These are phyloP conservation scores for Sitobion miscanthi DNA, from an alignment of 1,140 invertebrate genomes.

Conservation along the genomic window DNA sequence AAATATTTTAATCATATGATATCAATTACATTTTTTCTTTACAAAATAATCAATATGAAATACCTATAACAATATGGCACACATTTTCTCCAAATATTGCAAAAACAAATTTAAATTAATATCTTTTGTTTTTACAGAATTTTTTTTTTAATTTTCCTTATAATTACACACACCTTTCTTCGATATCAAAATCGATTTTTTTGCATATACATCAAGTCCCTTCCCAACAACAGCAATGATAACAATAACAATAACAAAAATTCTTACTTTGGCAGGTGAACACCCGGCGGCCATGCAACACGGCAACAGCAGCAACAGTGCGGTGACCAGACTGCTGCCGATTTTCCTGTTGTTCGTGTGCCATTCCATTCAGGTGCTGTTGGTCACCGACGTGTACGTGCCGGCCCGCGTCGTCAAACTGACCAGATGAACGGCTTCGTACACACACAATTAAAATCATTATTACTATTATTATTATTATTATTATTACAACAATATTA, in stretches of 20 bases:
- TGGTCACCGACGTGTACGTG: conserved; percentile 32
- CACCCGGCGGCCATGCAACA: conserved; percentile 87
- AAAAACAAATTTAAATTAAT: background rate
- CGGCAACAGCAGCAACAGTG: conserved; percentile 65
- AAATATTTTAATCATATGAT: too few species aligned
- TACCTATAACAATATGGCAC: too few species aligned
- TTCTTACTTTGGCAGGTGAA: conserved; percentile 70
- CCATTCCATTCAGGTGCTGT: conserved; percentile 56
- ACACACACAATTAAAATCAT: background rate
- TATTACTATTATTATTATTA: background rate
- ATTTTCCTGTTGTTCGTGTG: conserved; percentile 58
- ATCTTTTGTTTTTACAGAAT: too few species aligned
- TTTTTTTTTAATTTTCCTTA: too few species aligned
- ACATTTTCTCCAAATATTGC: too few species aligned
- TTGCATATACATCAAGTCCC: too few species aligned
- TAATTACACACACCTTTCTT: too few species aligned
- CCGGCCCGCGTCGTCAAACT: background rate
- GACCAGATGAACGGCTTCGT: conserved; percentile 15
- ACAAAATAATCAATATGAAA: too few species aligned
- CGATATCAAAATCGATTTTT: too few species aligned
- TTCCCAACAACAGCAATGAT: too few species aligned
- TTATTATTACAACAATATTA: background rate
- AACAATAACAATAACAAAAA: too few species aligned
- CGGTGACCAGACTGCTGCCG: conserved; percentile 59
- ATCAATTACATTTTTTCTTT: too few species aligned